Base-by-base conservation (phyloP, 2,888 invertebrate genomes). In the Macrosoma leucophasiata region DNA sequence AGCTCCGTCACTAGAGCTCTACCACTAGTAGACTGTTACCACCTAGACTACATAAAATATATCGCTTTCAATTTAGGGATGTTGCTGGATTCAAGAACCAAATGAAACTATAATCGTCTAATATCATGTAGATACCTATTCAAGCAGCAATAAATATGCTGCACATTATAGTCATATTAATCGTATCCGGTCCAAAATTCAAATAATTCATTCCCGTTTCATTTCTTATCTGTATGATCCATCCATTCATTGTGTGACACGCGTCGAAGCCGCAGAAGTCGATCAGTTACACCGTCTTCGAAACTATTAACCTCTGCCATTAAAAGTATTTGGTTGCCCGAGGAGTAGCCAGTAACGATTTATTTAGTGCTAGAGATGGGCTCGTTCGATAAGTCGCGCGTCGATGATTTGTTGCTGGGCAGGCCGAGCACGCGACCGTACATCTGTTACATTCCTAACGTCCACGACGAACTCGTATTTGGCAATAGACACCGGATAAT, bases 351-450 rank as follows among this genome's bases (percentile, higher is more conserved):
- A 48, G 58, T 59, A 67, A 68, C 68, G 65, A 77, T 77, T 71
- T 74, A 73, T 75, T 71, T 71, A 69, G 65, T 58, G 59, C 53
- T 71, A 72, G 71, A 69, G 81, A 81, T 81, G 79, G 70, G 46
- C 72, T 51, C 63, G 50, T 71, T 77, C 66, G 79, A 79, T 81
- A 79, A 71, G 56, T 53, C 48, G 50, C 50, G 52, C 52, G 55
- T 64, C 69, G 71, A 75, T 74, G 76, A 76, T 76, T 74, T 72
- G 77, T 74, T 62, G 63, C 54, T 48, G 61, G 50, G 54, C 48
- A 50, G 52, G 58, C 52, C 52, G 44, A 58, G 68, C 73, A 72
- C 72, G 70, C 71, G 70, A 68, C 65, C 51, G 50, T 46, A 46
- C 43, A 41, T 48, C 33, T 39, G 31, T 39, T 18, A 24, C 31